These are phyloP conservation scores for Panulirus ornatus DNA, from an alignment of 1,140 invertebrate genomes.

Conservation along the genomic window DNA sequence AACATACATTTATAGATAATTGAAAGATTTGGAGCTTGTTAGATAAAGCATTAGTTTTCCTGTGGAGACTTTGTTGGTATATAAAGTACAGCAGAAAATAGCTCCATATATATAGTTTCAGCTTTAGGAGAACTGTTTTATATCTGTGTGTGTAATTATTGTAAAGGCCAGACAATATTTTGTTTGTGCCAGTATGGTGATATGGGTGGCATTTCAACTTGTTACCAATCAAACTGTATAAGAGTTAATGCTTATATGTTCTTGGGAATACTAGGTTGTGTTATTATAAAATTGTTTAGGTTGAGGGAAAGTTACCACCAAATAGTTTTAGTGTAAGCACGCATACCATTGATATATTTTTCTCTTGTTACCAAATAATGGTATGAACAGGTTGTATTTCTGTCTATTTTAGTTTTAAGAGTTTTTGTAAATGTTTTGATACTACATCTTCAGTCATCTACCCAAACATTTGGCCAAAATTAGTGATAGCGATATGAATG, in stretches of 20 bases:
- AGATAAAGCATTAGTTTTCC: neutral
- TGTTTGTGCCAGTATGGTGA: constrained; percentile 37
- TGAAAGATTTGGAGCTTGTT: neutral
- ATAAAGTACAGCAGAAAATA: neutral
- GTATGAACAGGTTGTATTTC: constrained; percentile 46
- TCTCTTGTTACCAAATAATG: constrained; percentile 67
- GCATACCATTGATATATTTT: constrained; percentile 19
- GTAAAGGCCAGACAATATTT: neutral
- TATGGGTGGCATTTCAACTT: constrained; percentile 33
- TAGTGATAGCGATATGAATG: neutral
- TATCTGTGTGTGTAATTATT: neutral
- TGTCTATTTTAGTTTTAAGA: constrained; percentile 41
- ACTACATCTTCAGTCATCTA: neutral
- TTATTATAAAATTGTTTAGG: constrained; percentile 48
- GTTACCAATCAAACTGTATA: constrained; percentile 50
- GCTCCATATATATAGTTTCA: neutral
- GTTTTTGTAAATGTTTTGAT: neutral
- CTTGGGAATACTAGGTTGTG: constrained; percentile 60
- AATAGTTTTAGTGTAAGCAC: constrained; percentile 66
- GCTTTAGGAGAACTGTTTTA: neutral
- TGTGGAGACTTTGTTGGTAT: neutral
- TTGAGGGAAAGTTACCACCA: constrained; percentile 68
- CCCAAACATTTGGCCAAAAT: constrained; percentile 24
- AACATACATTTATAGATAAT: too few species aligned
- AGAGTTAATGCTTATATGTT: constrained; percentile 31